phyloP scores from a whole-genome alignment of 2,113 vertebrate genomes.

The Etheostoma spectabile region DNA sequence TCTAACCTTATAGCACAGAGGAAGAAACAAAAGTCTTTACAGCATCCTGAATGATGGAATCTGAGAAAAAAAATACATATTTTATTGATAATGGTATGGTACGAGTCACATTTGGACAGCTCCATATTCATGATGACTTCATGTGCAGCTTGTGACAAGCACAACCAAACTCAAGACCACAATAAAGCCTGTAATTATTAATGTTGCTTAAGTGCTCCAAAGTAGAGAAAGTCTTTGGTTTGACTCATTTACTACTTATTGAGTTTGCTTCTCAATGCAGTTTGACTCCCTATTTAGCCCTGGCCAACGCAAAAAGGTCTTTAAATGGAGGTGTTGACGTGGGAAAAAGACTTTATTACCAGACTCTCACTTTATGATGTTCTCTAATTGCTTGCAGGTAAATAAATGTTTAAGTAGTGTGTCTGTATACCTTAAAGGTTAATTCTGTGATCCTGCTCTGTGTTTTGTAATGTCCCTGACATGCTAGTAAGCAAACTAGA shows the following conservation, averaged over 20 bases:
- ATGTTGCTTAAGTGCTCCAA: constrained; percentile 78
- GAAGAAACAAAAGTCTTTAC: constrained; percentile 12
- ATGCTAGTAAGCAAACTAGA: constrained; percentile 60
- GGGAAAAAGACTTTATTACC: background rate
- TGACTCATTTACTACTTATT: constrained; percentile 56
- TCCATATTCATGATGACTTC: constrained; percentile 61
- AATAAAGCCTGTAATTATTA: constrained; percentile 79
- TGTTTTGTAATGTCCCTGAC: constrained; percentile 39
- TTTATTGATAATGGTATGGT: constrained; percentile 78
- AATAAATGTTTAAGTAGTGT: constrained; percentile 35
- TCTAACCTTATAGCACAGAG: constrained; percentile 8
- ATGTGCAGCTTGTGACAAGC: constrained; percentile 71
- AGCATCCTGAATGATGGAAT: constrained; percentile 38
- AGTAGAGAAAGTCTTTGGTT: constrained; percentile 60
- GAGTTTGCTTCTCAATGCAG: constrained; percentile 15
- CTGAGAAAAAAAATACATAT: constrained; percentile 49
- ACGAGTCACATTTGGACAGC: constrained; percentile 61
- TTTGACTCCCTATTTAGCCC: constrained; percentile 24
- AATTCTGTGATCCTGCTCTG: constrained; percentile 33
- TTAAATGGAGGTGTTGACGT: background rate
- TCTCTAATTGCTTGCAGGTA: constrained; percentile 16
- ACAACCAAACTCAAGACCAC: constrained; percentile 60
- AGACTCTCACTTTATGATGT: background rate
- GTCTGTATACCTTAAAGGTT: constrained; percentile 55
- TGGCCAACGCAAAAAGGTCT: constrained; percentile 2